Evolutionary conservation across 1,140 invertebrate species (phyloP).

Genomic region (Trachymyrmex septentrionalis): DNA sequence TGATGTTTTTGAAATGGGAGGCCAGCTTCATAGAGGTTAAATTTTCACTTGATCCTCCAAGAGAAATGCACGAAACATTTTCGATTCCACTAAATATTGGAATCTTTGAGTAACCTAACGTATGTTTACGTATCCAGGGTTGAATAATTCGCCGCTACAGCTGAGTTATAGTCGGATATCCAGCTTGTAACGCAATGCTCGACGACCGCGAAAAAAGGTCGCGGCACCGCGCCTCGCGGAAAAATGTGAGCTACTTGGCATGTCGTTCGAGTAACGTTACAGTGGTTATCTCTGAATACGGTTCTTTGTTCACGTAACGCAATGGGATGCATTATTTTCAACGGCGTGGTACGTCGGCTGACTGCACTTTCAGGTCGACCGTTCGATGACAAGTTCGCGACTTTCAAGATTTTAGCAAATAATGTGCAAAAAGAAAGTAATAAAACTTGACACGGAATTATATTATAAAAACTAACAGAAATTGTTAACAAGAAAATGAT

Average conservation of each 20-base stretch:
- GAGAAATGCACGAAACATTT: background rate
- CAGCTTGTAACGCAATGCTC: conserved; percentile 13
- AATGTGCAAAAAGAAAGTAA: background rate
- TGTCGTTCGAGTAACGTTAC: conserved; percentile 52
- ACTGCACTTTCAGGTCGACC: conserved; percentile 55
- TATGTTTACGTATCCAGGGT: background rate
- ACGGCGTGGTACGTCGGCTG: conserved; percentile 17
- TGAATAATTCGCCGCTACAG: background rate
- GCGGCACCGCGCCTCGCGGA: conserved; percentile 39
- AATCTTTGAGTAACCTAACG: background rate
- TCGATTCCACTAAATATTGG: background rate
- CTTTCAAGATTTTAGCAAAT: background rate
- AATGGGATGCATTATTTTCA: conserved; percentile 31
- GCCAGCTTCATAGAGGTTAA: no score
- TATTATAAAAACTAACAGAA: background rate
- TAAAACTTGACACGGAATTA: background rate
- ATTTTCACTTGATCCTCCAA: background rate
- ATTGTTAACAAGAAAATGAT: no score
- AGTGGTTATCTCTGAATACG: conserved; percentile 20
- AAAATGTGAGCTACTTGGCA: conserved; percentile 54
- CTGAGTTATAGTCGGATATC: conserved; percentile 20
- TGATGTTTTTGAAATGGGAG: no score
- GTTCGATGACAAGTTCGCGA: conserved; percentile 23
- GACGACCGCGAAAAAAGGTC: conserved; percentile 48
- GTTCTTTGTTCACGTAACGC: conserved; percentile 53